Conservation (phyloP, 2,797 vertebrate genomes). For the Orientallactaga sibirica region DNA sequence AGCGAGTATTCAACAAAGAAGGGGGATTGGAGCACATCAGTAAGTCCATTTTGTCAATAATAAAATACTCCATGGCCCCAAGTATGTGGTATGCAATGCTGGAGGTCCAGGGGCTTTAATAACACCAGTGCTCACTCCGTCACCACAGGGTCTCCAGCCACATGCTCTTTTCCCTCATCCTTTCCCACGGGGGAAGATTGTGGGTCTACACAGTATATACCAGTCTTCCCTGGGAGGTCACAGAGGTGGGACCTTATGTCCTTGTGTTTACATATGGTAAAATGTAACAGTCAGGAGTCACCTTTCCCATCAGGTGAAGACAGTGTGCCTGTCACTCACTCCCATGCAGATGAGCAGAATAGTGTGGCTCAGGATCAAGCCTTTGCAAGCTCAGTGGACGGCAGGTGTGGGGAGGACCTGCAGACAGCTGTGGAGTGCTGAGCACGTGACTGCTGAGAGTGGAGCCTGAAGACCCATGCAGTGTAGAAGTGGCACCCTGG, state of each 20-base stretch:
- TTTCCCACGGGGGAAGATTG: too few relatives aligned
- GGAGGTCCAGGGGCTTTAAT: background rate
- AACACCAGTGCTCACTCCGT: background rate
- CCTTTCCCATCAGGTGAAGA: background rate
- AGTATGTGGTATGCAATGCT: background rate
- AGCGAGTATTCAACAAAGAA: background rate
- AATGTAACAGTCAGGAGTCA: background rate
- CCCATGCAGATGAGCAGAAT: background rate
- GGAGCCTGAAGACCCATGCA: background rate
- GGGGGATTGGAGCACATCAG: background rate
- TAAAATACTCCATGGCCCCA: background rate
- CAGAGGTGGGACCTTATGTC: background rate
- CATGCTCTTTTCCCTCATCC: background rate
- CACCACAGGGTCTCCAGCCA: accelerated
- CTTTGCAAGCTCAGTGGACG: background rate
- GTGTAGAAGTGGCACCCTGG: too few relatives aligned
- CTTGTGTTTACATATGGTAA: background rate
- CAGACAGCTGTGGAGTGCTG: too few relatives aligned
- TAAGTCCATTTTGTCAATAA: background rate
- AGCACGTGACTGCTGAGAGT: background rate
- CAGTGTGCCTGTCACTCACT: too few relatives aligned
- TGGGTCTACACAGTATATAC: accelerated
- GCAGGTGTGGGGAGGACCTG: too few relatives aligned
- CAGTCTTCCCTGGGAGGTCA: background rate
- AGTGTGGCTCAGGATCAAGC: background rate